Conservation (phyloP, 2,888 invertebrate species). For the Nomada fabriciana region DNA sequence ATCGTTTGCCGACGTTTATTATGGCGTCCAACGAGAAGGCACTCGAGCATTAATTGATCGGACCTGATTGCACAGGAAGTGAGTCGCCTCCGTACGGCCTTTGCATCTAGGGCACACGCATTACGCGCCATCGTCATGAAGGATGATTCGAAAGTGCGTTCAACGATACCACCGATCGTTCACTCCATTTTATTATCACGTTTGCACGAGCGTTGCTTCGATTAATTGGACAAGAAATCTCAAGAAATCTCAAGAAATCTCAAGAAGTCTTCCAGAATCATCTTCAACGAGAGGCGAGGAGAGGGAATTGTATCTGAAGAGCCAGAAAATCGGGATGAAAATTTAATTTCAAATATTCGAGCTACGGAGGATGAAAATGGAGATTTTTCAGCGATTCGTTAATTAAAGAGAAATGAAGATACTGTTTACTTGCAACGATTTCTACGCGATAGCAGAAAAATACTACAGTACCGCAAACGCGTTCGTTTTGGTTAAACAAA, state of each 20-base stretch:
- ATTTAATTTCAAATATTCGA: background rate
- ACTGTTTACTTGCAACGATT: too few relatives aligned
- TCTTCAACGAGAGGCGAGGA: background rate
- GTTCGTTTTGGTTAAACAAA: background rate
- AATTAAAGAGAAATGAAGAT: too few relatives aligned
- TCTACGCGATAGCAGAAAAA: background rate
- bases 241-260: background rate
- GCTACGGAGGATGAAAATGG: too few relatives aligned
- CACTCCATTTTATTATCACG: background rate
- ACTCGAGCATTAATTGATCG: conserved; percentile 56
- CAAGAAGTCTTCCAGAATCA: background rate
- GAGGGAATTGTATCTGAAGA: background rate
- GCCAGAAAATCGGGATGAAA: background rate
- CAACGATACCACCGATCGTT: background rate
- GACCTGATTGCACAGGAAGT: conserved; percentile 69
- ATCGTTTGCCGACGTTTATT: conserved; percentile 37
- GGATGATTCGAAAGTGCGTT: conserved; percentile 50
- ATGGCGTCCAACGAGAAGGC: conserved; percentile 36
- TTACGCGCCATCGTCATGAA: conserved; percentile 57
- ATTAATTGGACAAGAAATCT: background rate
- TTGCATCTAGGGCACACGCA: conserved; percentile 63
- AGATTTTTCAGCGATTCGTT: too few relatives aligned
- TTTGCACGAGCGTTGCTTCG: background rate
- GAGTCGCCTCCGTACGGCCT: conserved; percentile 60
- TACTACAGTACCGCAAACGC: background rate